These are phyloP conservation scores for Loxodonta africana DNA, from an alignment of 2,113 vertebrate species.

Conservation along the genomic window DNA sequence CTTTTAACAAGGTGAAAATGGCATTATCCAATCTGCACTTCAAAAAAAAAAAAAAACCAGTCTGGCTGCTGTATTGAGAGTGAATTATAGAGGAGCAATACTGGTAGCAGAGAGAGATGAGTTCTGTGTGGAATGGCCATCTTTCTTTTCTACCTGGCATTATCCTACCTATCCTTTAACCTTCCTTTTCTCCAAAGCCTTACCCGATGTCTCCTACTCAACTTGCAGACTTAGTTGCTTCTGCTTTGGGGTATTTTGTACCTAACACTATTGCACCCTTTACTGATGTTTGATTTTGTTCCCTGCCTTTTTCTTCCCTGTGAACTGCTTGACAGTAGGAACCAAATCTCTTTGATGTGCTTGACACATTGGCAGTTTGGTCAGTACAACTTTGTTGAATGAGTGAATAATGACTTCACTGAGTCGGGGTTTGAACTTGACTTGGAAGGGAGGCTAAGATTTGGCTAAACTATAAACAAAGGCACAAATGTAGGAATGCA, in stretches of 20 bases:
- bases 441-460: background rate
- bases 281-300: background rate
- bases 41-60: background rate
- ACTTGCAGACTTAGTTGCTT: background rate
- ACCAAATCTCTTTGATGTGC: background rate
- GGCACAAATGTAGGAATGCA: background rate
- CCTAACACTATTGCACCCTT: background rate
- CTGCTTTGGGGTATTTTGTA: background rate
- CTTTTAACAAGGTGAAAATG: constrained; percentile 13
- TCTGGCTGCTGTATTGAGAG: background rate
- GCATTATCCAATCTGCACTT: constrained; percentile 36
- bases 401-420: background rate
- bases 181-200: background rate
- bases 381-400: background rate
- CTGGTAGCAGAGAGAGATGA: background rate
- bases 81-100: background rate
- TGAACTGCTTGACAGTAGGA: background rate
- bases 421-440: background rate
- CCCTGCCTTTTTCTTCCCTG: background rate
- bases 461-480: background rate
- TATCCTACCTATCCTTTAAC: background rate
- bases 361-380: background rate
- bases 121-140: background rate
- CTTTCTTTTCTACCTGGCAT: constrained; percentile 16
- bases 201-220: background rate